Evolutionary conservation across 2,888 invertebrate genomes (phyloP).

Genomic region (Harpalus rubripes): DNA sequence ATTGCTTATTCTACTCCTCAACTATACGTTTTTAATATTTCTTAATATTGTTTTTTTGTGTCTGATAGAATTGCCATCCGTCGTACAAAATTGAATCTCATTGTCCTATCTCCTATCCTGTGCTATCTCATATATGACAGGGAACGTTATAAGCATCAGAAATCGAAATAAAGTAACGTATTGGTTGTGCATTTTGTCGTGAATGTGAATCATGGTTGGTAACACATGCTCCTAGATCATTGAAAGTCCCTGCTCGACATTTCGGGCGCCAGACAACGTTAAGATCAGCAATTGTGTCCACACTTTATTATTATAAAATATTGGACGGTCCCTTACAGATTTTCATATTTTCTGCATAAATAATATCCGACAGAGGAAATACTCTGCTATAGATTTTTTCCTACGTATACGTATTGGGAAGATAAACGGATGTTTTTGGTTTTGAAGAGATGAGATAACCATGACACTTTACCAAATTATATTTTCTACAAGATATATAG

Average conservation of each 20-base stretch:
- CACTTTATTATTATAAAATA: conserved; percentile 58
- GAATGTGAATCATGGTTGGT: conserved; percentile 53
- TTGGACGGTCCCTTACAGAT: conserved; percentile 42
- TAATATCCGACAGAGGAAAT: conserved; percentile 31
- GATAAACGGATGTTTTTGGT: conserved; percentile 45
- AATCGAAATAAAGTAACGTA: conserved; percentile 50
- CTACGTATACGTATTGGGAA: conserved; percentile 14
- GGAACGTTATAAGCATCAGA: conserved; percentile 48
- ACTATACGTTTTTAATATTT: neutral
- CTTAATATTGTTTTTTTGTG: conserved; percentile 4
- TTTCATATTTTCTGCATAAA: conserved; percentile 49
- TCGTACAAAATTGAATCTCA: conserved; percentile 42
- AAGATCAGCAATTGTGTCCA: conserved; percentile 51
- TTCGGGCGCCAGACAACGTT: conserved; percentile 37
- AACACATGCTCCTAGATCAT: conserved; percentile 37
- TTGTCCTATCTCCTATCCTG: neutral
- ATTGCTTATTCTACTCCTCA: neutral
- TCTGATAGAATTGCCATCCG: conserved; percentile 17
- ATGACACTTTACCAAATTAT: conserved; percentile 1
- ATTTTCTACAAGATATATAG: neutral
- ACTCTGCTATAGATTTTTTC: conserved; percentile 13
- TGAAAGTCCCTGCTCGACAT: conserved; percentile 41
- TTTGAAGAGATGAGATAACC: conserved; percentile 1
- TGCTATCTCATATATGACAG: neutral
- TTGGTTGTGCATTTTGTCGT: conserved; percentile 50